Percentiles rank a stretch among this genome's conserved stretches.
These are phyloP conservation scores for Mimachlamys varia DNA, from an alignment of 2,888 invertebrate species.

Conservation along the genomic window DNA sequence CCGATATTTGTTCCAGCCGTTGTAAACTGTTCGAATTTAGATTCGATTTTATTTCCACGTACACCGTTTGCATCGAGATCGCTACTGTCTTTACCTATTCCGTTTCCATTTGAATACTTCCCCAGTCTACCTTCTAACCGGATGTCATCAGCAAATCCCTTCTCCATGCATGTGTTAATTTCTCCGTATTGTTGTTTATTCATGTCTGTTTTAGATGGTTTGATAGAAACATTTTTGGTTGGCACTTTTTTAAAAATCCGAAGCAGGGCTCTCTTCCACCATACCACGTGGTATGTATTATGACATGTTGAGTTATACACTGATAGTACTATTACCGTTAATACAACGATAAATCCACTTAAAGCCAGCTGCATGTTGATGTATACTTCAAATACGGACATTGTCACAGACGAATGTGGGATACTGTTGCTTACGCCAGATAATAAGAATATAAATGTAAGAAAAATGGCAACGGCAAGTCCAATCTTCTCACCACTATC, in stretches of 20 bases:
- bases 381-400: background rate
- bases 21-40: background rate
- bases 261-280: background rate
- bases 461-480: slow-evolving; percentile 3
- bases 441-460: background rate
- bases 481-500: background rate
- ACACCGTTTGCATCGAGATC: background rate
- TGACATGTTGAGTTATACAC: background rate
- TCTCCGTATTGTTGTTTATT: background rate
- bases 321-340: background rate
- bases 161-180: background rate
- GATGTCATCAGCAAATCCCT: background rate
- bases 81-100: background rate
- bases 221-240: background rate
- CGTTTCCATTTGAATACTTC: background rate
- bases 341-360: background rate
- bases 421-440: background rate
- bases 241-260: background rate
- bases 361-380: background rate
- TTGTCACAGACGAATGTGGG: background rate
- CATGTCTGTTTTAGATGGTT: background rate
- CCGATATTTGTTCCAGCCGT: background rate
- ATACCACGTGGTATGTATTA: background rate
- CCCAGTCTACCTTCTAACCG: background rate
- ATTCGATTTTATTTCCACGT: background rate